Evolutionary conservation across 2,888 invertebrate genomes (phyloP), one percentile per base, ranked within the genome.

Genomic region (Congeria kusceri): DNA sequence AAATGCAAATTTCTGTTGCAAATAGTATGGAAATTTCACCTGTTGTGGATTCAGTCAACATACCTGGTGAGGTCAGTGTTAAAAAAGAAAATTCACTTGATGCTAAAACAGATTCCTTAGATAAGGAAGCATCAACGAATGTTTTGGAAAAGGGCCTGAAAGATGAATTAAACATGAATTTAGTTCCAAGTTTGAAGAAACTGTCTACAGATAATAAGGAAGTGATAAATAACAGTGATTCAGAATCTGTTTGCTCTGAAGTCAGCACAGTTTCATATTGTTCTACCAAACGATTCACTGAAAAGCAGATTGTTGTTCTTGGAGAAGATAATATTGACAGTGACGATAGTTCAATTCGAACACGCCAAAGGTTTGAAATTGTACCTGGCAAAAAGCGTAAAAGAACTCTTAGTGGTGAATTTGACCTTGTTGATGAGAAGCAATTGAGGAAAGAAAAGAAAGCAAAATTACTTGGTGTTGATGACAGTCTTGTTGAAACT

Each of bases 331-430:
- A 77, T 28, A 49, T 23, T 15, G 80, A 80, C 11, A 72, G 69
- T 57, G 76, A 76, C 53, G 76, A 80, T 53, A 46, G 56, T 18
- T 65, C 80, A 61, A 72, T 81, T 4, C 29, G 81, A 59, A 81
- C 81, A 20, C 61, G 81, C 25, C 81, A 81, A 25, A 79, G 77
- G 32, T 77, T 79, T 62, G 79, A 83, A 68, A 83, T 77, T 13
- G 71, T 79, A 44, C 83, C 77, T 28, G 79, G 76, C 0, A 78
- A 78, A n/a, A 84, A 78, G 68, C 76, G 88, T 28, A 88, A 88
- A 56, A 61, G 85, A 57, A 88, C 86, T 20, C 66, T 86, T 1
- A 88, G 86, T 84, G 86, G 85, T 49, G 88, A 87, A 59, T 86
- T 81, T 80, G 83, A 85, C 64, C 64, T 85, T 25, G 59, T 85